Evolutionary conservation across 2,113 vertebrate species (phyloP).

Genomic region (Podarcis muralis): DNA sequence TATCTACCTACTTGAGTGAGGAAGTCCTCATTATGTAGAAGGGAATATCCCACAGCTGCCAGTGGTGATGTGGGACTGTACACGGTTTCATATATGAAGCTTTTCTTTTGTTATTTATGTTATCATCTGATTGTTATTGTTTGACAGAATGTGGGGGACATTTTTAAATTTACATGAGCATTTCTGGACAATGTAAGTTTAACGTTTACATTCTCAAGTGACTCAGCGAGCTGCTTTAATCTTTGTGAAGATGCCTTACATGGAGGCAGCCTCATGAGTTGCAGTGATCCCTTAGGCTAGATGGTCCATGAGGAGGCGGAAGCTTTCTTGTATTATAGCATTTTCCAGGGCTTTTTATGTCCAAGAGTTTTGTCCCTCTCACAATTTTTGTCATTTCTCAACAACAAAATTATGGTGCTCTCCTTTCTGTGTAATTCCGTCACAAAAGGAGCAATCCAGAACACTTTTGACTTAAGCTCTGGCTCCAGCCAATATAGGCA

Average conservation of each 20-base stretch:
- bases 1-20: background rate
- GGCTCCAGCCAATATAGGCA: no score
- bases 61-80: background rate
- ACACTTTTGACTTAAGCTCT: no score
- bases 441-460: no score
- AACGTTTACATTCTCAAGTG: background rate
- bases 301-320: background rate
- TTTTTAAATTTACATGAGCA: background rate
- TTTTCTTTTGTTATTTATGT: slow-evolving; percentile 1
- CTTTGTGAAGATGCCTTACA: background rate
- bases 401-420: slow-evolving; percentile 15
- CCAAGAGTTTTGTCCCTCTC: background rate
- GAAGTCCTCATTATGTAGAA: background rate
- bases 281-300: background rate
- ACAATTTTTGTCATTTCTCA: background rate
- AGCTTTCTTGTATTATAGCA: background rate
- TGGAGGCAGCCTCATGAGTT: background rate
- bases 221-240: background rate
- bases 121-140: background rate
- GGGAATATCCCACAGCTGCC: background rate
- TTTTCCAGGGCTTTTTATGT: background rate
- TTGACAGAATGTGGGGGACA: background rate
- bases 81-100: background rate
- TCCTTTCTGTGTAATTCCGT: no score
- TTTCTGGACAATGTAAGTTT: background rate